Evolutionary conservation across 2,797 vertebrate genomes (phyloP), one percentile per base, ranked within the genome.

Genomic region (Tiaroga cobitis): DNA sequence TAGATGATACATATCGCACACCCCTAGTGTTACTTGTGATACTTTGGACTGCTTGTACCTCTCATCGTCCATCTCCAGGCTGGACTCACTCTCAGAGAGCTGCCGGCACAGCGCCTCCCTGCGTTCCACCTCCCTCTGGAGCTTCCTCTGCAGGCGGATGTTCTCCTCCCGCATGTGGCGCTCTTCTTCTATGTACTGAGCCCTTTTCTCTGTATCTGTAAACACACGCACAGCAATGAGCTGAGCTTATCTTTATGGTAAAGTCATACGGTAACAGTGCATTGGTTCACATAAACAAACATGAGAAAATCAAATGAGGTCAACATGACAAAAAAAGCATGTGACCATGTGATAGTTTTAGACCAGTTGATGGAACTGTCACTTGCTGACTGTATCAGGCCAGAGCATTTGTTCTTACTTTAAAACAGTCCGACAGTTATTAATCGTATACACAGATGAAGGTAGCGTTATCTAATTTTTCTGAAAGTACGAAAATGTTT

Each of bases 81-180:
- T 99, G 92, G 98, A 99, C 94, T 99, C 98, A 67, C 98, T 99
- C 94, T 99, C 98, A 0, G 98, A 99, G 69, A 99, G 95, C 86
- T 99, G 98, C 76, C 98, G 95, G 92, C 98, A 99, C 69, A 99
- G 94, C 0, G 98, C 98, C 93, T 99, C 98, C 87, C 98, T 94
- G 72, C 98, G 96, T 92, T 99, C 98, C 97, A 99, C 99, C 92
- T 99, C 98, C 87, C 98, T 93, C 94, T 99, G 98, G 34, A 99
- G 95, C 91, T 99, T 99, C 87, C 98, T 96, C 93, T 99, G 98
- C 90, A 99, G 96, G 41, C 98, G 93, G 90, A 99, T 94, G 93
- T 99, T 99, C 92, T 99, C 98, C 90, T 99, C 98, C 78, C 98
- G 93, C 98, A 99, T 99, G 93, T 99, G 97, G 79, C 98, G 95